phyloP scores from a whole-genome alignment of 2,113 vertebrate genomes.

The Sturnira hondurensis region DNA sequence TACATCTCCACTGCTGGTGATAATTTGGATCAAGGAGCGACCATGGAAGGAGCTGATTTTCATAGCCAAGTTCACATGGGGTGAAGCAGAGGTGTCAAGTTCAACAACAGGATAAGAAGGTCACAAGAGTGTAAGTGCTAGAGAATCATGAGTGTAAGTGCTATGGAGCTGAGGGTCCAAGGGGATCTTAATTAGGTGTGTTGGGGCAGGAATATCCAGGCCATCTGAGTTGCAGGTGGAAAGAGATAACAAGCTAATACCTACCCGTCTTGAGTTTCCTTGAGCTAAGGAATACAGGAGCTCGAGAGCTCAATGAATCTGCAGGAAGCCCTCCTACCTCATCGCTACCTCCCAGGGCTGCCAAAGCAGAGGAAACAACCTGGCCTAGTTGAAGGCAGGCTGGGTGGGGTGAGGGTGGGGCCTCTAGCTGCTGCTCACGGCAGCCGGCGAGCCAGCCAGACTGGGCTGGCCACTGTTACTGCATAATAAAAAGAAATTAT shows the following conservation, averaged over 20 bases:
- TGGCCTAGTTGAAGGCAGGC: not conserved
- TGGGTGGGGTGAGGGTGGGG: not conserved
- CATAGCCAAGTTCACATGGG: not conserved
- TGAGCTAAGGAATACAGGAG: not conserved
- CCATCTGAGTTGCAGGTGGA: not conserved
- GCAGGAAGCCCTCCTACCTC: not conserved
- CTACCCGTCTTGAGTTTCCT: not conserved
- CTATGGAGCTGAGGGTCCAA: not conserved
- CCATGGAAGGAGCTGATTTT: not conserved
- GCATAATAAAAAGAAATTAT: constrained; percentile 46
- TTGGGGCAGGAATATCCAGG: not conserved
- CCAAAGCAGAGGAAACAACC: not conserved
- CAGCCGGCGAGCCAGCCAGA: not conserved
- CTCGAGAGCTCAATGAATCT: not conserved
- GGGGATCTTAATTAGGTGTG: not conserved
- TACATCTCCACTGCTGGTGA: not conserved
- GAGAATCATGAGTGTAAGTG: not conserved
- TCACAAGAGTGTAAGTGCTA: not conserved
- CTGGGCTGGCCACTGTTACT: not conserved
- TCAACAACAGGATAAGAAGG: not conserved
- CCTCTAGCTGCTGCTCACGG: not conserved
- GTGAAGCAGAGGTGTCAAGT: not conserved
- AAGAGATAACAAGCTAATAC: not conserved
- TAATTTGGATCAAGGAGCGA: not conserved
- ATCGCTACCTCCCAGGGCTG: not conserved